Base-by-base conservation (phyloP, 2,797 vertebrate genomes). In the Alfaro cultratus region DNA sequence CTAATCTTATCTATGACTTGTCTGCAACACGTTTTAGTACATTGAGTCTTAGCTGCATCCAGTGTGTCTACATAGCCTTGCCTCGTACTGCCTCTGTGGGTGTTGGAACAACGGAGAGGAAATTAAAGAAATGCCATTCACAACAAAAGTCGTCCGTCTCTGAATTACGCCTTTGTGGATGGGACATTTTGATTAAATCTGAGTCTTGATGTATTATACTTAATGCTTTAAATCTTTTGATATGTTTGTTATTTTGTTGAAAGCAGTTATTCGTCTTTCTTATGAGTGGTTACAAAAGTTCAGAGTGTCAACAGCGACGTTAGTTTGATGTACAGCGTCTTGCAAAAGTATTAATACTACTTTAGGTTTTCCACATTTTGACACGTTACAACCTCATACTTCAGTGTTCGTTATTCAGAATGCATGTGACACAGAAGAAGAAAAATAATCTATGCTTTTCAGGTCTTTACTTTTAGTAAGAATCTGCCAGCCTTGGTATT, bases 71-170 rank as follows among this genome's bases (percentile, higher is more conserved):
- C 49, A 26, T 21, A 31, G 5, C 39, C 67, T 23, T 0, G 67
- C 34, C 23, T 29, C 39, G 9, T 55, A 15, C 47, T 6, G 41
- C 16, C 49, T 71, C 51, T 57, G 23, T 8, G 23, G 49, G 29
- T 29, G 7, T 46, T 23, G 68, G 31, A 57, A 41, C 4, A 41
- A 73, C 51, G 41, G 21, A 46, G 39, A 73, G 51, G 68, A 60
- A 60, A 72, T 73, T 43, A 73, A 60, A 72, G 21, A 47, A 26
- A 78, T 47, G 43, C 41, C 77, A 62, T 73, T 60, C 34, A 11
- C 31, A 45, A 45, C 13, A 15, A 8, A 41, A 29, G 13, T n/a
- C 0, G 7, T 29, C 26, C 7, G 1, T 71, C 5, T 43, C 67
- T 43, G 26, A 26, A 43, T 43, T 26, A 26, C n/a, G 34, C 12